These are phyloP conservation scores for Aplochiton taeniatus DNA, from an alignment of 2,797 vertebrate genomes.

Conservation along the genomic window DNA sequence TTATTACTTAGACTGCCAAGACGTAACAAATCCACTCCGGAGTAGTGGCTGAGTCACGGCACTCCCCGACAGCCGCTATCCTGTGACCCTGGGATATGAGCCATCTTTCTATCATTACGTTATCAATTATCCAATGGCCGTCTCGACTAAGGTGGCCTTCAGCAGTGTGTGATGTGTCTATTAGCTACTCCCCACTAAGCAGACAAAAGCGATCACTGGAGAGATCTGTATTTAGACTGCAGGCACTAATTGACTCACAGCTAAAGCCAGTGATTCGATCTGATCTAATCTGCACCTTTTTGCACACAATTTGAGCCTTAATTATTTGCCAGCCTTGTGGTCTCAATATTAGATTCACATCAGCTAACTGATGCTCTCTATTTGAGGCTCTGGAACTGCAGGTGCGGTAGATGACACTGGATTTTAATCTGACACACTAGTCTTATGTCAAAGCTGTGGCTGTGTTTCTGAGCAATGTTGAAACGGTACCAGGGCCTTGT, in stretches of 20 bases:
- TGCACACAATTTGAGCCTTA: background rate
- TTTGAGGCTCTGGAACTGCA: constrained; percentile 11
- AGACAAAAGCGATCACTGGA: constrained; percentile 15
- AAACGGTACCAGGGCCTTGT: constrained; percentile 37
- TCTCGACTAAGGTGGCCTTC: constrained; percentile 16
- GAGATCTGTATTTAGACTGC: constrained; percentile 15
- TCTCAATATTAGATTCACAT: background rate
- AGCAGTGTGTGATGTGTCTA: background rate
- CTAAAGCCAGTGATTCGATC: constrained; percentile 1
- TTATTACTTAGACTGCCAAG: background rate
- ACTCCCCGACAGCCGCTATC: no score
- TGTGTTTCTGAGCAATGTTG: constrained; percentile 29
- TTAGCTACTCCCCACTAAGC: constrained; percentile 4
- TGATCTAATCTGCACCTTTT: background rate
- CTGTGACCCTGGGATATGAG: no score
- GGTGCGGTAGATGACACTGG: constrained; percentile 24
- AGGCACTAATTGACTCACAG: constrained; percentile 9
- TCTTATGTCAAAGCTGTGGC: constrained; percentile 27
- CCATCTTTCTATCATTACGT: background rate
- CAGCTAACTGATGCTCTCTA: background rate
- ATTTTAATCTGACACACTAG: constrained; percentile 47
- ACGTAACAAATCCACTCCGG: no score
- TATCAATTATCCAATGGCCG: constrained; percentile 19
- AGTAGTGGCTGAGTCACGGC: constrained; percentile 13
- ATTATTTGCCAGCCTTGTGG: background rate